Base-by-base conservation (phyloP, 35 echinoderm and acorn worm species). In the Nesometra sesokonis region DNA sequence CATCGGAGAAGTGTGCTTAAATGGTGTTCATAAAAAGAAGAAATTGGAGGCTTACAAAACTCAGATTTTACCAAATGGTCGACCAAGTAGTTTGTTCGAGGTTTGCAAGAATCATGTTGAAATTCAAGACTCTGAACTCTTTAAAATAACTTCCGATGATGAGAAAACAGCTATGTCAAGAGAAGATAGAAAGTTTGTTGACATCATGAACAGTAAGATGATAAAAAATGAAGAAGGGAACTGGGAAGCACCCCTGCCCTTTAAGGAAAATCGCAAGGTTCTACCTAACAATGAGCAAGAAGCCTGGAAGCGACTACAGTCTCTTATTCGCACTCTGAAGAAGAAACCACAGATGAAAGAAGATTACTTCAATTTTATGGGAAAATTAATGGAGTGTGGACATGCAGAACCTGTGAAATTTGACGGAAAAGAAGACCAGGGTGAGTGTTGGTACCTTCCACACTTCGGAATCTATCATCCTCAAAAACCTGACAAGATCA, bases 341-440 rank as follows among this genome's bases (percentile, higher is more conserved):
- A 30, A 57, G 80, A 27, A 32, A 84, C 34, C 37, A 57, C 17
- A 37, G 57, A 89, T 82, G 81, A 82, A 83, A 34, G 33, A 76
- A 23, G 80, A 89, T n/a, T 89, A 89, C 39, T 84, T 89, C 84
- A 46, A 89, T 21, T 89, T 89, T 36, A 89, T 89, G 88, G 80
- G 81, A 32, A 89, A 89, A 34, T 76, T 89, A 33, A 35, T 89
- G 23, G 87, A 89, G 0, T 8, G 81, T 30, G 32, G 32, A 30
- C 87, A 29, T 84, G 81, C 88, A 34, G 34, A 35, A 32, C 3
- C 78, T 32, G 78, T 80, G 13, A 32, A 32, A 0, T 13, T 32
- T 11, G 32, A 30, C 31, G 23, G 32, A 32, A 9, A 35, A 33
- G 78, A 80, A 27, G 23, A 1, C 1, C 8, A 67, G 8, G 7